phyloP scores from a whole-genome alignment of 64 coral and sea anemone species.

The Porites australiensis region DNA sequence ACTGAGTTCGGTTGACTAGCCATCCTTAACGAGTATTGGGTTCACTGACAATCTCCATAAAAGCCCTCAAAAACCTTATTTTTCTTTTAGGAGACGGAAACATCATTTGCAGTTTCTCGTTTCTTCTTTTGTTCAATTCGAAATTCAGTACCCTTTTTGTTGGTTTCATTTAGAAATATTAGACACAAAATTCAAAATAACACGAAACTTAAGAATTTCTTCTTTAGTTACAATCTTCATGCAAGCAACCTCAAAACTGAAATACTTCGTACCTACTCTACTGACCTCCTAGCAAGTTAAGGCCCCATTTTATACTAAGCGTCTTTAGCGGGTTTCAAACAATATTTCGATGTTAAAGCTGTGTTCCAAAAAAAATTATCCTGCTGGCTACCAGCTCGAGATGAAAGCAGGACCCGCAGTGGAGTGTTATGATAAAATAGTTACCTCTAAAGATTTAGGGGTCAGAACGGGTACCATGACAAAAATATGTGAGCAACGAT shows the following conservation, averaged over 20 bases:
- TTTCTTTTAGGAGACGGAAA: background rate
- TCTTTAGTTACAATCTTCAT: background rate
- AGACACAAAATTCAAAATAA: conserved; percentile 4
- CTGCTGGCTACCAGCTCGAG: background rate
- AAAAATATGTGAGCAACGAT: conserved; percentile 31
- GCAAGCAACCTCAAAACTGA: background rate
- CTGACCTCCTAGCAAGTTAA: background rate
- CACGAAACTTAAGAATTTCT: conserved; percentile 6
- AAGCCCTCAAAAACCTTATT: background rate
- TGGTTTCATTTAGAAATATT: background rate
- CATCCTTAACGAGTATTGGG: background rate
- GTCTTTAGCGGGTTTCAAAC: background rate
- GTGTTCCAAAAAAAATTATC: background rate
- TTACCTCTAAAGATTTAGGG: conserved; percentile 17
- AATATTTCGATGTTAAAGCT: background rate
- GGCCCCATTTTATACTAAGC: background rate
- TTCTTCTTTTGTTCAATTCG: background rate
- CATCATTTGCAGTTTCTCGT: background rate
- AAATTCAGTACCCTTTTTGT: background rate
- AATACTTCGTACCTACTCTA: background rate
- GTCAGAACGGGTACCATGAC: conserved; percentile 26
- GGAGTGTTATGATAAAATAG: conserved; percentile 5
- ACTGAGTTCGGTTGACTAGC: background rate
- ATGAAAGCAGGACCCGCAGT: conserved; percentile 21
- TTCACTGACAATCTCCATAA: background rate